A percentile compares a stretch with the other conserved stretches of the same genome.
phyloP scores from a whole-genome alignment of 2,113 vertebrate genomes.

The Pitta sordida region DNA sequence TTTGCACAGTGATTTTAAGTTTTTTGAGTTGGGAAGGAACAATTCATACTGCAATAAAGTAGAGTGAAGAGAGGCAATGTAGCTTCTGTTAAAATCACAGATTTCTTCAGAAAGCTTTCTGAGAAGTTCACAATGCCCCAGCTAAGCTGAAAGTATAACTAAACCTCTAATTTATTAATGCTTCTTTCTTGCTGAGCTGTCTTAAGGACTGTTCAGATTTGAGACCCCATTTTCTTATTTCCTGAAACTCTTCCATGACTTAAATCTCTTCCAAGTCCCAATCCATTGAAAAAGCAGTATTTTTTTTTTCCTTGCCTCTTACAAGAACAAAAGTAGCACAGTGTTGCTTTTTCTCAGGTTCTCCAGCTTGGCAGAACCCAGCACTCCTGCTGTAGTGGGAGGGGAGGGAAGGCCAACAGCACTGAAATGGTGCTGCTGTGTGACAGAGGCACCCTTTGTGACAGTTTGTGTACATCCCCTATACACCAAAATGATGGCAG shows the following conservation, averaged over 20 bases:
- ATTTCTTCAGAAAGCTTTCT: neutral
- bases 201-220: neutral
- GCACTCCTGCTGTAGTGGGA: neutral
- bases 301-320: neutral
- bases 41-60: neutral
- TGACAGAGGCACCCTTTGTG: neutral
- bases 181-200: neutral
- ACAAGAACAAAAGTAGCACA: neutral
- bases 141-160: neutral
- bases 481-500: neutral
- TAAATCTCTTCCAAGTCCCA: neutral
- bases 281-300: neutral
- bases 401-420: neutral
- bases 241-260: neutral
- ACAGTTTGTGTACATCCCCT: neutral
- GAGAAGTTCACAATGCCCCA: neutral
- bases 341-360: slow-evolving; percentile 6
- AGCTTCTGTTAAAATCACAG: neutral
- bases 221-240: neutral
- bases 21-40: rapidly evolving
- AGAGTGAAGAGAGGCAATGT: neutral
- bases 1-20: neutral
- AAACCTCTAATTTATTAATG: neutral
- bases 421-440: neutral
- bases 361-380: neutral